Conservation (phyloP, 2,888 invertebrate genomes). For the Zelleria hepariella region DNA sequence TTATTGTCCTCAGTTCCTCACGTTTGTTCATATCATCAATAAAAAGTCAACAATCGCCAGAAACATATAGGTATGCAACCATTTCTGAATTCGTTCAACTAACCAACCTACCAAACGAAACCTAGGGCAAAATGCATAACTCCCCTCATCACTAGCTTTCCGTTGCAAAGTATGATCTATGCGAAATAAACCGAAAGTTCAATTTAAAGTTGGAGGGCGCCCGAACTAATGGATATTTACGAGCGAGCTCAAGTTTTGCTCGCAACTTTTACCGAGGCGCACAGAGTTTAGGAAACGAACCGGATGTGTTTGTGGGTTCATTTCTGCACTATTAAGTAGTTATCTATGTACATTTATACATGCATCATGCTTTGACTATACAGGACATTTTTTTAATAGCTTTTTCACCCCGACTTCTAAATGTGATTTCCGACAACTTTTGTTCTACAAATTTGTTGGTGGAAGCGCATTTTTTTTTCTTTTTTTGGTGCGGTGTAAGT, state of each 20-base stretch:
- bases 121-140: not conserved
- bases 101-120: no score
- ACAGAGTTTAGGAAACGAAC: not conserved
- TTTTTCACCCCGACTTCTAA: no score
- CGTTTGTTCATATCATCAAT: no score
- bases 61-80: no score
- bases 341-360: not conserved
- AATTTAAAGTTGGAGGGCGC: slow-evolving; percentile 1
- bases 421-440: no score
- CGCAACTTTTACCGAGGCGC: not conserved
- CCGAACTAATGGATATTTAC: slow-evolving; percentile 5
- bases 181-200: slow-evolving; percentile 3
- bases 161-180: not conserved
- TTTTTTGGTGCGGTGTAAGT: no score
- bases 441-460: no score
- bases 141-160: not conserved
- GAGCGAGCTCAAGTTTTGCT: not conserved
- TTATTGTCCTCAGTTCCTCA: no score
- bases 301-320: not conserved
- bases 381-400: not conserved
- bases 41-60: no score
- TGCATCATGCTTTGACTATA: not conserved
- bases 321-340: not conserved
- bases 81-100: no score
- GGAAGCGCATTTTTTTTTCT: no score